phyloP scores from a whole-genome alignment of 2,797 vertebrate species.

The Bradypodion ventrale region DNA sequence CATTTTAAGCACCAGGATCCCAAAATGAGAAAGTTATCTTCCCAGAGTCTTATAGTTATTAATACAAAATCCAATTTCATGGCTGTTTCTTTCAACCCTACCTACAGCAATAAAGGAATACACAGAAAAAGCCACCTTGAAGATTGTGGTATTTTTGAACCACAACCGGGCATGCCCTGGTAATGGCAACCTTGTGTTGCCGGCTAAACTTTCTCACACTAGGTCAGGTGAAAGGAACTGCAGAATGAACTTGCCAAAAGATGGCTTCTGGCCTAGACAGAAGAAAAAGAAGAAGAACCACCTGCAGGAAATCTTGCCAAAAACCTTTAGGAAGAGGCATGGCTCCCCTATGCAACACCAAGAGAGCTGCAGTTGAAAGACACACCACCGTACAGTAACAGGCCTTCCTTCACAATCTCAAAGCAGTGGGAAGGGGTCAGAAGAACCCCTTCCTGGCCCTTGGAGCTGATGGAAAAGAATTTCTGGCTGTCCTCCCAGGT shows the following conservation, averaged over 20 bases:
- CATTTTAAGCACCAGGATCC: background rate
- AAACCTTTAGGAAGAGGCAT: background rate
- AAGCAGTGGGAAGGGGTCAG: constrained; percentile 62
- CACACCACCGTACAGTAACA: background rate
- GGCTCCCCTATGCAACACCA: background rate
- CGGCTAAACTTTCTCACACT: too few species aligned
- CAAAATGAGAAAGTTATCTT: background rate
- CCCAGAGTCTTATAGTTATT: background rate
- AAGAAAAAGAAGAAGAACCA: too few species aligned
- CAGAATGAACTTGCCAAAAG: too few species aligned
- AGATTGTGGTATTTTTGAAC: too few species aligned
- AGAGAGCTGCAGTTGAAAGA: background rate
- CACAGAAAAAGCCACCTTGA: too few species aligned
- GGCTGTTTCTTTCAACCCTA: background rate
- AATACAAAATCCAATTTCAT: background rate
- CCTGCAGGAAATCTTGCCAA: background rate
- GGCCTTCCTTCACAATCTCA: background rate
- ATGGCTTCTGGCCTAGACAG: too few species aligned
- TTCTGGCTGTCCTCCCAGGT: constrained; percentile 60
- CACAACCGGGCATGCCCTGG: too few species aligned
- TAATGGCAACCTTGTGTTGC: too few species aligned
- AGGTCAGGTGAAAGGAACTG: too few species aligned
- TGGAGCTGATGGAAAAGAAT: constrained; percentile 67
- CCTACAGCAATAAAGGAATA: background rate
- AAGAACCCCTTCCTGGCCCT: constrained; percentile 42